Evolutionary conservation across 2,797 vertebrate genomes (phyloP).

Genomic region (Lepus oiostolus): DNA sequence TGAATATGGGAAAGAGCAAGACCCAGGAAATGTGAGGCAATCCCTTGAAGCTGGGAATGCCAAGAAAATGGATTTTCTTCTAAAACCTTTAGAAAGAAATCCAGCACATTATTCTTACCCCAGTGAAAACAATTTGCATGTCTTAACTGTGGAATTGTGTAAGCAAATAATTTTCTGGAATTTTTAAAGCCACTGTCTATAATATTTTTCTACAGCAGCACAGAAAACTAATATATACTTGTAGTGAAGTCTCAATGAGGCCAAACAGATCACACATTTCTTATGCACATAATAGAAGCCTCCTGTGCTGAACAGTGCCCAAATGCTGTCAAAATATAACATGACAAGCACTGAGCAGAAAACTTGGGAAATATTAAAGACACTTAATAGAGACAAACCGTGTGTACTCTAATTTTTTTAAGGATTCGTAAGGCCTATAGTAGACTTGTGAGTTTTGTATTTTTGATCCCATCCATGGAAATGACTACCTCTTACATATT

Average conservation of each 20-base stretch:
- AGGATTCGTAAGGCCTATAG: neutral
- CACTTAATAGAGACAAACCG: neutral
- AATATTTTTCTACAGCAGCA: neutral
- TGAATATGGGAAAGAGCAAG: neutral
- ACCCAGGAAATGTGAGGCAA: neutral
- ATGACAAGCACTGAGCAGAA: neutral
- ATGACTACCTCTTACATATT: neutral
- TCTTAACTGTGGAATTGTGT: neutral
- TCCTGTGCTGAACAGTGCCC: neutral
- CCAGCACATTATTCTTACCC: neutral
- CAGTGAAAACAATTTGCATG: neutral
- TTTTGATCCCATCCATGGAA: neutral
- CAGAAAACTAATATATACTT: neutral
- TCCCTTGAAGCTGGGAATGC: neutral
- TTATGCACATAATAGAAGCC: neutral
- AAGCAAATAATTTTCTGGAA: neutral
- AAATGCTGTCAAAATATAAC: neutral
- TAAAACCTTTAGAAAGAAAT: neutral
- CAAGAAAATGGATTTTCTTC: neutral
- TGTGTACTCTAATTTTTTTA: neutral
- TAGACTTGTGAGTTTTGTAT: neutral
- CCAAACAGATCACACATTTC: neutral
- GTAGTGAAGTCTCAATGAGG: accelerated
- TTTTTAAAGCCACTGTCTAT: neutral
- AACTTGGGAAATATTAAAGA: constrained; percentile 9